phyloP scores from a whole-genome alignment of 2,797 vertebrate species.

The Lagodon rhomboides region DNA sequence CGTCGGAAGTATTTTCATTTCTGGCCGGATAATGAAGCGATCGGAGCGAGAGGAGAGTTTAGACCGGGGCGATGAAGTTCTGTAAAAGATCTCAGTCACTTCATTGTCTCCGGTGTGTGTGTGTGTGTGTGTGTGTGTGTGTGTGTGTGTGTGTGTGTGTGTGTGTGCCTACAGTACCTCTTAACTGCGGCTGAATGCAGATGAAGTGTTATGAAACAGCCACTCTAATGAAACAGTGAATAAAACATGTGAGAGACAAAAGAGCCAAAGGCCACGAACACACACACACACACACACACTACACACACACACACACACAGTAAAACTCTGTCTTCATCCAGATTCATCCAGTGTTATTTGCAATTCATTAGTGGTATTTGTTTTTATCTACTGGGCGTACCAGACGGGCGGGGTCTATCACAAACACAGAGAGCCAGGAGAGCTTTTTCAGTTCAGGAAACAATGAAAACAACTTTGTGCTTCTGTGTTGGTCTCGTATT shows the following conservation, averaged over 20 bases:
- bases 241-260: conserved; percentile 38
- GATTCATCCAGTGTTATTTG: conserved; percentile 6
- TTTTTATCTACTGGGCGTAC: not conserved
- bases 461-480: not conserved
- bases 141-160: conserved; percentile 25
- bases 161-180: conserved; percentile 11
- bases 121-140: conserved; percentile 8
- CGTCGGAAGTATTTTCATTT: conserved; percentile 50
- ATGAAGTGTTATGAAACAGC: conserved; percentile 46
- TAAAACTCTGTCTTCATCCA: not conserved
- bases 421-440: not conserved
- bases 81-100: conserved; percentile 25
- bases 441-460: not conserved
- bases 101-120: conserved; percentile 17
- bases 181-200: conserved; percentile 27
- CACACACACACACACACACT: conserved; percentile 1
- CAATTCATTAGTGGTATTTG: conserved; percentile 26
- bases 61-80: conserved; percentile 1
- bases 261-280: conserved; percentile 3
- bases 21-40: conserved; percentile 34
- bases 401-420: not conserved
- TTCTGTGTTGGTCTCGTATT: not conserved
- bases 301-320: conserved; percentile 1
- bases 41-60: conserved; percentile 23
- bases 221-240: conserved; percentile 33